Percentiles rank a stretch among this genome's conserved stretches.
Evolutionary conservation across 2,113 vertebrate genomes (phyloP).

Genomic region (Dasyornis broadbenti): DNA sequence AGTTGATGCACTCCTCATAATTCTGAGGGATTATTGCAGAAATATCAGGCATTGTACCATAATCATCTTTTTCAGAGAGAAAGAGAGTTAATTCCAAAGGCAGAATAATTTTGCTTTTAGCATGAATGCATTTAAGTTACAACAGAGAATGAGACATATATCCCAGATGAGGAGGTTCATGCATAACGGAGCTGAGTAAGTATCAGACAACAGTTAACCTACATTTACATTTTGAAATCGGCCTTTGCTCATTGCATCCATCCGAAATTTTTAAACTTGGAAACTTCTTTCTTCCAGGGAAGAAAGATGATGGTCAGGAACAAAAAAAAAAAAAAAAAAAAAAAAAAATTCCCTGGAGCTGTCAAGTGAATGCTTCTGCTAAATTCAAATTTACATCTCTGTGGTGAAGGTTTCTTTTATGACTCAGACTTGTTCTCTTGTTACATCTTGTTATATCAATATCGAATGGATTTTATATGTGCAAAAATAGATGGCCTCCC

Average conservation of each 20-base stretch:
- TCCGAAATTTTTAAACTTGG: neutral
- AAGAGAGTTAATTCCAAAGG: neutral
- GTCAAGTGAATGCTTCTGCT: neutral
- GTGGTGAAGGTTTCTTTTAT: neutral
- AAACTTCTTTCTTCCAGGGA: neutral
- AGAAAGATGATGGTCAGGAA: neutral
- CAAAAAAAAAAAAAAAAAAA: neutral
- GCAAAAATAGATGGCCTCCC: neutral
- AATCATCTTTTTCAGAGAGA: neutral
- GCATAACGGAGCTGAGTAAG: accelerated
- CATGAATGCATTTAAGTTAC: neutral
- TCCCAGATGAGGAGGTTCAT: neutral
- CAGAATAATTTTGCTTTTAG: neutral
- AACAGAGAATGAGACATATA: neutral
- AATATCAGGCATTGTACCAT: neutral
- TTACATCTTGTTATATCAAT: neutral
- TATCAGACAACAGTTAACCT: neutral
- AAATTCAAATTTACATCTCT: neutral
- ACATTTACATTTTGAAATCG: neutral
- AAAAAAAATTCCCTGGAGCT: neutral
- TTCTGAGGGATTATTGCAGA: neutral
- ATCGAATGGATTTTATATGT: neutral
- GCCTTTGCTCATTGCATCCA: neutral
- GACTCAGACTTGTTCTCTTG: neutral
- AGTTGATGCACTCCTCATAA: neutral